phyloP scores from a whole-genome alignment of 2,797 vertebrate species.

The Sciurus carolinensis region DNA sequence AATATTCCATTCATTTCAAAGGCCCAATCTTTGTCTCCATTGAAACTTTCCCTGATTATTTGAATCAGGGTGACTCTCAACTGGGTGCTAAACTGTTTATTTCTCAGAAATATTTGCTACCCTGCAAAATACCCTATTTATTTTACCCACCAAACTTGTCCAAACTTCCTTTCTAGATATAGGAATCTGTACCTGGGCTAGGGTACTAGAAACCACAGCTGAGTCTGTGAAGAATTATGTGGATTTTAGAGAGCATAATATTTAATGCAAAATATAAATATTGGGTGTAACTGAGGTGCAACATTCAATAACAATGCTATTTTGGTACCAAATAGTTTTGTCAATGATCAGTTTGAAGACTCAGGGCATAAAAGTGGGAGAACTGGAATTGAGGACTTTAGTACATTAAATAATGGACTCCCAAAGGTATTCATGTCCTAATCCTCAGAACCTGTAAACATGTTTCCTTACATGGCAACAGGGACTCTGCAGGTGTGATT shows the following conservation, averaged over 20 bases:
- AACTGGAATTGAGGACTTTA: neutral
- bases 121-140: neutral
- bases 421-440: neutral
- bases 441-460: neutral
- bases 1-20: neutral
- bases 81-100: neutral
- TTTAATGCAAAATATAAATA: neutral
- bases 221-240: neutral
- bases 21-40: neutral
- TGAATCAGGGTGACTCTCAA: neutral
- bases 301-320: neutral
- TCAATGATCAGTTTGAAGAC: neutral
- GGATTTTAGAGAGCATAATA: neutral
- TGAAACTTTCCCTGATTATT: neutral
- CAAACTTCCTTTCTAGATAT: neutral
- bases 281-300: neutral
- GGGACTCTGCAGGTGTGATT: neutral
- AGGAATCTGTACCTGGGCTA: neutral
- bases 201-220: neutral
- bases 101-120: slow-evolving; percentile 16
- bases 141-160: neutral
- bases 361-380: neutral
- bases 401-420: neutral
- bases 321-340: neutral
- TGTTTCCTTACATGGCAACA: neutral